A percentile compares a stretch with the other conserved stretches of the same genome.
These are phyloP conservation scores for Psophia crepitans DNA, from an alignment of 2,113 vertebrate species.

Conservation along the genomic window DNA sequence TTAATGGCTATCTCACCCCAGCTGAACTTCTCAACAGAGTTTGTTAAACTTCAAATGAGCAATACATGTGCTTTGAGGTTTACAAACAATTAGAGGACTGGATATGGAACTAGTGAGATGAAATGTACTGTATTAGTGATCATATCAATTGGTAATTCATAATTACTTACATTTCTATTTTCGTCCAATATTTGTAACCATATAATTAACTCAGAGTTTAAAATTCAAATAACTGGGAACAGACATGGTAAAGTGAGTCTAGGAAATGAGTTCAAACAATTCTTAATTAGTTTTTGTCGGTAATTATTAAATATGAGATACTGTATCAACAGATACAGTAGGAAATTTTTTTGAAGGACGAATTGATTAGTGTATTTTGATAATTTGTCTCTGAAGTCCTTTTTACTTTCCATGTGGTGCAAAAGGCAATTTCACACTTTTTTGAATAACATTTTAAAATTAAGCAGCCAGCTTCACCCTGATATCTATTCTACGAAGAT, in stretches of 20 bases:
- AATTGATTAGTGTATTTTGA: not conserved
- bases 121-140: not conserved
- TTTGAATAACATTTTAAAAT: not conserved
- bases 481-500: not conserved
- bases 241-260: not conserved
- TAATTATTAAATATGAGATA: slow-evolving; percentile 6
- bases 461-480: not conserved
- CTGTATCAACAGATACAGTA: not conserved
- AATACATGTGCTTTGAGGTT: not conserved
- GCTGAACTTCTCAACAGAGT: not conserved
- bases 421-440: not conserved
- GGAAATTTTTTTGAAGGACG: not conserved
- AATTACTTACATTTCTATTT: not conserved
- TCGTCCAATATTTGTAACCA: not conserved
- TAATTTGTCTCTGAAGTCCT: not conserved
- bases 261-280: not conserved
- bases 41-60: not conserved
- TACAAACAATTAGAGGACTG: not conserved
- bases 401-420: not conserved
- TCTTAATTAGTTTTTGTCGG: not conserved
- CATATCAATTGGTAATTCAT: not conserved
- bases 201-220: not conserved
- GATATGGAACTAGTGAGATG: not conserved
- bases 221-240: not conserved
- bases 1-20: slow-evolving; percentile 7